Conservation (phyloP, 2,888 invertebrate genomes). For the Digitonthophagus gazella region DNA sequence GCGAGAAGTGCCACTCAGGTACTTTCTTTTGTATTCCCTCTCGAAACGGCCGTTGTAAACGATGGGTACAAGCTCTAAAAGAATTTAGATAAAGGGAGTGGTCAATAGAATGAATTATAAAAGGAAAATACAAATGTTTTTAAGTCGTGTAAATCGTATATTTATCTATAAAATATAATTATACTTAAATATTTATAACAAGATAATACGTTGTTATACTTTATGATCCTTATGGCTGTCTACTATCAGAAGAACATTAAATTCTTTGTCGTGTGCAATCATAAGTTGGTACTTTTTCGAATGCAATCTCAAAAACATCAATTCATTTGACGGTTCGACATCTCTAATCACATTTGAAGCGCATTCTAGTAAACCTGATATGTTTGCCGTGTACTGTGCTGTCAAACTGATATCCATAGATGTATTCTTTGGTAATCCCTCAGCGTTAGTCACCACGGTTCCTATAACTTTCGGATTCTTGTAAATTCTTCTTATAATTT, state of each 20-base stretch:
- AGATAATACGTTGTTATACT: too few species aligned
- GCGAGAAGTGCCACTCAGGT: not conserved
- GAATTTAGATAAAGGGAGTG: not conserved
- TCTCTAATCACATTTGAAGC: not conserved
- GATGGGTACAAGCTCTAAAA: not conserved
- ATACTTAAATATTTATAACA: too few species aligned
- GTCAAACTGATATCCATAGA: not conserved
- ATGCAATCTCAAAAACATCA: not conserved
- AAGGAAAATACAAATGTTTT: not conserved
- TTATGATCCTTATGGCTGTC: too few species aligned
- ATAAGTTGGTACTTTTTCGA: slow-evolving; percentile 6
- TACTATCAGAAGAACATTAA: not conserved
- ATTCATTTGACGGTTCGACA: not conserved
- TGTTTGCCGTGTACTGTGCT: not conserved
- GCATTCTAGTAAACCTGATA: not conserved
- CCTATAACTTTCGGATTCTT: not conserved
- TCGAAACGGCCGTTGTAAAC: not conserved
- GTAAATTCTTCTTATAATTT: not conserved
- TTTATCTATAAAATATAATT: too few species aligned
- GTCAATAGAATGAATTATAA: not conserved
- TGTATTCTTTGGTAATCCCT: not conserved
- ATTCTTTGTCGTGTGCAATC: slow-evolving; percentile 1
- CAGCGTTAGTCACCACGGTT: not conserved
- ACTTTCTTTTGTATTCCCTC: not conserved
- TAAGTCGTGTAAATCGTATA: not conserved